Evolutionary conservation across 2,797 vertebrate genomes (phyloP).

Genomic region (Leuciscus waleckii): DNA sequence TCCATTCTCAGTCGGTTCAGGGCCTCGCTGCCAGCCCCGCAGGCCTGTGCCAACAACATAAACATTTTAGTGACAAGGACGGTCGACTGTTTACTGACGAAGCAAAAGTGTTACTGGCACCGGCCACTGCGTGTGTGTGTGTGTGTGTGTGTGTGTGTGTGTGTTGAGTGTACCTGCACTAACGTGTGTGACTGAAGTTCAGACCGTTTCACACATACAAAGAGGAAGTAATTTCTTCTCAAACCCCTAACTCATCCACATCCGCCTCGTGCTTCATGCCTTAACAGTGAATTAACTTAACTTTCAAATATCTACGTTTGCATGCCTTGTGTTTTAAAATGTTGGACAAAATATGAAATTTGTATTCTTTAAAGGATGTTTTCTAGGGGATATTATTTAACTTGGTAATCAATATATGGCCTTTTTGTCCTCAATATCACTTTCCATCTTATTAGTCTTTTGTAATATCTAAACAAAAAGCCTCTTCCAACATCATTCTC

Average conservation of each 20-base stretch:
- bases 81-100: slow-evolving; percentile 85
- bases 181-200: not conserved
- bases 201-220: slow-evolving; percentile 31
- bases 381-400: not conserved
- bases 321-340: not conserved
- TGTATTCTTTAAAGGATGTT: not conserved
- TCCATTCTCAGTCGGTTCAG: slow-evolving; percentile 22
- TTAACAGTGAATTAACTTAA: not conserved
- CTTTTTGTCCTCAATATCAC: not conserved
- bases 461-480: not conserved
- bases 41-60: slow-evolving; percentile 79
- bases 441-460: no score
- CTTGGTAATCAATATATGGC: not conserved
- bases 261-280: not conserved
- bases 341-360: not conserved
- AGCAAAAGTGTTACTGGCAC: slow-evolving; percentile 83
- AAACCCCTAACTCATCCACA: slow-evolving; percentile 12
- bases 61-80: slow-evolving; percentile 85
- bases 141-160: not conserved
- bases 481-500: not conserved
- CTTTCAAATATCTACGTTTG: no score
- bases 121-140: not conserved
- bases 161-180: no score
- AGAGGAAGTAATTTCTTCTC: slow-evolving; percentile 33
- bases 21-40: slow-evolving; percentile 67